Evolutionary conservation across 2,888 invertebrate genomes (phyloP).

Genomic region (Parnassius glacialis): DNA sequence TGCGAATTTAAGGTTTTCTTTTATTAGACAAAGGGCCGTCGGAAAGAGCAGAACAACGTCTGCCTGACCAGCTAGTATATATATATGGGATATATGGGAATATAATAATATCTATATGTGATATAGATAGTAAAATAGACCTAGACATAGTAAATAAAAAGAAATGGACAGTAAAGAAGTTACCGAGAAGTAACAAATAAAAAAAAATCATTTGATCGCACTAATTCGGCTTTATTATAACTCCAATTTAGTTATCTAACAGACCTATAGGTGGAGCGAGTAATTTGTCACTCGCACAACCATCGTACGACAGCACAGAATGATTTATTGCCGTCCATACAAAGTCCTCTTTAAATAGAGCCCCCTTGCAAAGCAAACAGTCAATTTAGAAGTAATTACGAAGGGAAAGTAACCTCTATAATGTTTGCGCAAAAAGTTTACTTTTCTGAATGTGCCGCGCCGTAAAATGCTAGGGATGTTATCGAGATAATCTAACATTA

Average conservation of each 20-base stretch:
- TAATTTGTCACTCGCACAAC: conserved; percentile 72
- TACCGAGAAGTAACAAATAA: background rate
- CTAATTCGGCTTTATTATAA: conserved; percentile 34
- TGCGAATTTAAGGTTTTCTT: too few species aligned
- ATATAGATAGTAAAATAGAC: too few species aligned
- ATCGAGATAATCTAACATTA: background rate
- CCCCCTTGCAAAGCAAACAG: conserved; percentile 69
- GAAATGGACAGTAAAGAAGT: too few species aligned
- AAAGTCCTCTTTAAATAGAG: conserved; percentile 71
- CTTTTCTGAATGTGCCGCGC: conserved; percentile 54
- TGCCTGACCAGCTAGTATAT: too few species aligned
- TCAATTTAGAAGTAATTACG: conserved; percentile 65
- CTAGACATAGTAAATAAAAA: too few species aligned
- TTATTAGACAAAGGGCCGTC: too few species aligned
- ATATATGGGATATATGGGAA: too few species aligned
- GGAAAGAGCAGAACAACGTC: too few species aligned
- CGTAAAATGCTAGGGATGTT: conserved; percentile 33
- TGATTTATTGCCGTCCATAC: conserved; percentile 71
- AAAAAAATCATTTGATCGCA: conserved; percentile 5
- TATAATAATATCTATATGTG: too few species aligned
- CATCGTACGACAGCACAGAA: conserved; percentile 63
- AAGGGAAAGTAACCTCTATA: conserved; percentile 60
- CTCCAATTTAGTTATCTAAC: conserved; percentile 44
- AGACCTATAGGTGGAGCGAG: conserved; percentile 57
- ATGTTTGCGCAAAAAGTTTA: conserved; percentile 49